These are phyloP conservation scores for Sphyrna mokarran DNA, from an alignment of 2,113 vertebrate species.

Conservation along the genomic window DNA sequence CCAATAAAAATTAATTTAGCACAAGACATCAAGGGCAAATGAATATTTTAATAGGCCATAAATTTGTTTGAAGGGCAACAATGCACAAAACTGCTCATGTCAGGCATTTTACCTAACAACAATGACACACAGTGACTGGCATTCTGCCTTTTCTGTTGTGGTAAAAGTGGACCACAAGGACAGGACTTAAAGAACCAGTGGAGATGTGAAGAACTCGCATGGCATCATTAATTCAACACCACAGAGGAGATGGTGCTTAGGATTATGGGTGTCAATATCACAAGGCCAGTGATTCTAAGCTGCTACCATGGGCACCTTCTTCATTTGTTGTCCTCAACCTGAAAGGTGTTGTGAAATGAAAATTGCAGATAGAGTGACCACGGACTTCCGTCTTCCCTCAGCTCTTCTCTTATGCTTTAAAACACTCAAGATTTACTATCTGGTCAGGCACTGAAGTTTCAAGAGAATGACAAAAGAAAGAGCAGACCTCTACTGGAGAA, in stretches of 20 bases:
- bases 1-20: not conserved
- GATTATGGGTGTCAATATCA: not conserved
- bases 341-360: not conserved
- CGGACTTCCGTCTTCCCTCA: not conserved
- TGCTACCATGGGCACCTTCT: not conserved
- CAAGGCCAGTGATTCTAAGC: not conserved
- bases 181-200: not conserved
- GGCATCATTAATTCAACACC: not conserved
- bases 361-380: not conserved
- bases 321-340: not conserved
- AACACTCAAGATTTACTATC: not conserved
- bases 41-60: not conserved
- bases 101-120: too few species aligned
- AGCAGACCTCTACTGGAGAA: too few species aligned
- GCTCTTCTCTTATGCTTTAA: not conserved
- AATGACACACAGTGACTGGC: not conserved
- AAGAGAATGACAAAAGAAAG: not conserved
- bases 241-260: not conserved
- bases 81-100: not conserved
- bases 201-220: too few species aligned
- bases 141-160: not conserved
- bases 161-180: not conserved
- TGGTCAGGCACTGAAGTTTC: not conserved
- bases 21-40: not conserved
- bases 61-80: not conserved